phyloP scores from a whole-genome alignment of 2,888 invertebrate species.

The Phoenoteleia sp. region DNA sequence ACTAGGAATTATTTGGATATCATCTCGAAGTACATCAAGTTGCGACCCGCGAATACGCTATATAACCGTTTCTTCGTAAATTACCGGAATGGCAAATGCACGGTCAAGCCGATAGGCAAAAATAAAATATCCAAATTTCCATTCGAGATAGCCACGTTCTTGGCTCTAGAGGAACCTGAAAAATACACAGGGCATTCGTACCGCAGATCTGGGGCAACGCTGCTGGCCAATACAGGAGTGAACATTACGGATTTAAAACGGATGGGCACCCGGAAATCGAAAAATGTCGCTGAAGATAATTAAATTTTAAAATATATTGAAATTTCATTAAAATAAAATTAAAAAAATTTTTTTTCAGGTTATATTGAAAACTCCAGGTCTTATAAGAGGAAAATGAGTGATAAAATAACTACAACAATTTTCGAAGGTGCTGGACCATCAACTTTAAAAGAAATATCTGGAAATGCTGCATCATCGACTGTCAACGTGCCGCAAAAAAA shows the following conservation, averaged over 20 bases:
- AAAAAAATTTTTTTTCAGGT: neutral
- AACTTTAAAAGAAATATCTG: neutral
- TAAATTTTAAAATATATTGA: neutral
- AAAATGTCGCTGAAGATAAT: conserved; percentile 5
- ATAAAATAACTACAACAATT: conserved; percentile 2
- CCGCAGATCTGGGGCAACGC: conserved; percentile 9
- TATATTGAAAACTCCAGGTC: neutral
- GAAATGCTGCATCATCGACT: too few relatives aligned
- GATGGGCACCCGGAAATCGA: conserved; percentile 5
- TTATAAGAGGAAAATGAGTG: conserved; percentile 10
- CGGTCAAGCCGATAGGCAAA: conserved; percentile 14
- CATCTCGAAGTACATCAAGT: conserved; percentile 3
- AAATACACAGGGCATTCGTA: conserved; percentile 26
- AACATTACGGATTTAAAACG: conserved; percentile 19
- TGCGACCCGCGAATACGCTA: conserved; percentile 2
- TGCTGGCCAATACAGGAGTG: conserved; percentile 20
- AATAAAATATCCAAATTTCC: conserved; percentile 20
- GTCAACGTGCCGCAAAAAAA: neutral
- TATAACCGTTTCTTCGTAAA: conserved; percentile 5
- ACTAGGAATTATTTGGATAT: conserved; percentile 22
- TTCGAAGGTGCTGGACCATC: conserved; percentile 1
- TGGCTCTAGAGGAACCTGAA: neutral
- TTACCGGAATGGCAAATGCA: too few relatives aligned
- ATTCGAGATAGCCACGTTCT: conserved; percentile 3
- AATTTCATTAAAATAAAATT: neutral